Evolutionary conservation across 64 coral and sea anemone species (phyloP), one percentile per base, ranked within the genome.

Genomic region (Trachythela sp.): DNA sequence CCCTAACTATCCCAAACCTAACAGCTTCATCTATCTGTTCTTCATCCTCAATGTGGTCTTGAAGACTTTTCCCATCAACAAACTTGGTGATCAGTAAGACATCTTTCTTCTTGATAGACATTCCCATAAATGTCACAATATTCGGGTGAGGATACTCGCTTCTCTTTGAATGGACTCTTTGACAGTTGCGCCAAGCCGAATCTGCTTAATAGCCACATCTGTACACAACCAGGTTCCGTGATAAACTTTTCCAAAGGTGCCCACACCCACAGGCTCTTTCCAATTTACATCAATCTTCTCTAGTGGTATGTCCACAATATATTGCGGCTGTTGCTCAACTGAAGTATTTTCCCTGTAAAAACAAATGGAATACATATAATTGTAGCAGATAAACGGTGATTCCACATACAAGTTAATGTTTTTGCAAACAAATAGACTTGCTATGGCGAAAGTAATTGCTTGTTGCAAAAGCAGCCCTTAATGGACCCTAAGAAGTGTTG

Each of bases 1-100:
- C 89, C 18, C 39, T 54, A 0, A 85, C 22, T 31, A 90, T 24
- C 84, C 24, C 31, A 1, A 39, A n/a, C 8, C 8, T 85, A 8
- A 37, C 35, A 41, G 84, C 83, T 24, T 85, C 51, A 85, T 52
- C 32, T 8, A 90, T 20, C 14, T 33, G 15, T 50, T 84, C 84
- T 85, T 90, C 89, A 84, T 90, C 89, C 31, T 90, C 89, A 64
- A 90, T 90, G 51, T 40, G 84, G 67, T 90, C 30, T 90, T 90
- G 89, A 22, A 90, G 31, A 42, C 77, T 58, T 84, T 90, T 54
- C 34, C 89, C 89, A 37, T 40, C 68, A 36, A 90, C 83, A 54
- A 90, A 17, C 48, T 90, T 80, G 22, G 83, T 90, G 2, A 90
- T 54, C 37, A 90, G 27, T n/a, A 52, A 77, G 32, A 90, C 84